Evolutionary conservation across 2,113 vertebrate species (phyloP).

Genomic region (Diphyllodes magnificus): DNA sequence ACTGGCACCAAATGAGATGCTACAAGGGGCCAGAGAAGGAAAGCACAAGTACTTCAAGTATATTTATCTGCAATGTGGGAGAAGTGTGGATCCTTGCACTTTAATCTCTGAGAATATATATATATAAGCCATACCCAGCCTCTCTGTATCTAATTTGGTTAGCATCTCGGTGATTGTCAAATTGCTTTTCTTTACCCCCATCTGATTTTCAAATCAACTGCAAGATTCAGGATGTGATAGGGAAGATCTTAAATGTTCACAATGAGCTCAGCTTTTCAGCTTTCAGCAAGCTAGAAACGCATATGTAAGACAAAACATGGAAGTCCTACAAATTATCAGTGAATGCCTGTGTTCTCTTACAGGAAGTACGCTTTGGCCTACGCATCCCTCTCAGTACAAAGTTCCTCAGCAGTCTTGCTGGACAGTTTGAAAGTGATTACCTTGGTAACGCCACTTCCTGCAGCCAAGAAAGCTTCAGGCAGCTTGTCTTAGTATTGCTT

Average conservation of each 20-base stretch:
- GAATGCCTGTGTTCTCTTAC: slow-evolving; percentile 54
- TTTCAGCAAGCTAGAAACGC: slow-evolving; percentile 63
- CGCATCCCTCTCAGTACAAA: slow-evolving; percentile 14
- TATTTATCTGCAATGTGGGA: not conserved
- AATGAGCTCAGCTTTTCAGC: slow-evolving; percentile 59
- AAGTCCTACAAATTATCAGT: slow-evolving; percentile 67
- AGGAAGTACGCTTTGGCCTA: slow-evolving; percentile 60
- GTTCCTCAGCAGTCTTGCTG: slow-evolving; percentile 3
- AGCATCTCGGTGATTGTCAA: slow-evolving; percentile 14
- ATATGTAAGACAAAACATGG: slow-evolving; percentile 73
- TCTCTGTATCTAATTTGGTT: not conserved
- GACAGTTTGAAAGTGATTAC: slow-evolving; percentile 50
- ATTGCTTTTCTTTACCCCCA: slow-evolving; percentile 53
- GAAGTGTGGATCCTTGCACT: not conserved
- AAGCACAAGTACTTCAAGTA: not conserved
- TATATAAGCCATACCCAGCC: not conserved
- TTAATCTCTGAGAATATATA: not conserved
- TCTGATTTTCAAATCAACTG: slow-evolving; percentile 69
- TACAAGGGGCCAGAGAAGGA: not conserved
- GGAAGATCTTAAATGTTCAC: slow-evolving; percentile 61
- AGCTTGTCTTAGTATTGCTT: slow-evolving; percentile 29
- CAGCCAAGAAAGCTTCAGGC: slow-evolving; percentile 1
- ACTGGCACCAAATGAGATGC: not conserved
- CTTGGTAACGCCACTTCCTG: slow-evolving; percentile 59
- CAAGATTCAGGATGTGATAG: slow-evolving; percentile 69